phyloP scores from a whole-genome alignment of 1,140 invertebrate genomes.

The Drosophila subobscura region DNA sequence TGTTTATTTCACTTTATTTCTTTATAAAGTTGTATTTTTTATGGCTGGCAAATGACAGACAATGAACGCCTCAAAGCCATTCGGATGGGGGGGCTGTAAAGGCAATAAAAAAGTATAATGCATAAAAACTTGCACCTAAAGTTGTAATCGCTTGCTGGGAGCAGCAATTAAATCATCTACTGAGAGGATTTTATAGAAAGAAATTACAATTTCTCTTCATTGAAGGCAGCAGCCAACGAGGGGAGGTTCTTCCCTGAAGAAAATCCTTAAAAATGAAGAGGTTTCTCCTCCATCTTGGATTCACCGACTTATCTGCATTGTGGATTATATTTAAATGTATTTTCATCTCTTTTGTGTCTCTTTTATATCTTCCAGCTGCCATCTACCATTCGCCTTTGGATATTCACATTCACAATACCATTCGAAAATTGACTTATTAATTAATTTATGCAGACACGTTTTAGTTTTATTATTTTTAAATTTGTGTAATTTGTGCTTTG shows the following conservation, averaged over 20 bases:
- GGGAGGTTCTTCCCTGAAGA: too few species aligned
- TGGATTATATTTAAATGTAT: constrained; percentile 56
- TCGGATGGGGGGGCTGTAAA: constrained; percentile 53
- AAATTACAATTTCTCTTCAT: too few species aligned
- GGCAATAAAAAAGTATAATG: constrained; percentile 50
- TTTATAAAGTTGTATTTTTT: constrained; percentile 61
- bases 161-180: constrained; percentile 16
- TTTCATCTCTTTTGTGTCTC: constrained; percentile 10
- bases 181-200: background rate
- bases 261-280: constrained; percentile 9
- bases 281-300: background rate
- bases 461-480: constrained; percentile 83
- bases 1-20: constrained; percentile 52
- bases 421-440: constrained; percentile 81
- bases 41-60: constrained; percentile 64
- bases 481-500: constrained; percentile 75
- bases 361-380: constrained; percentile 26
- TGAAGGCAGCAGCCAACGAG: too few species aligned
- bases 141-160: constrained; percentile 20
- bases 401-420: constrained; percentile 41
- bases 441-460: constrained; percentile 84
- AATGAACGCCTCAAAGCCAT: constrained; percentile 57
- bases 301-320: constrained; percentile 36
- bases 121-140: constrained; percentile 59
- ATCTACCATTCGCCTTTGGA: constrained; percentile 5